Evolutionary conservation across 2,797 vertebrate species (phyloP), one percentile per base, ranked within the genome.

Genomic region (Helicolenus hilgendorfi): DNA sequence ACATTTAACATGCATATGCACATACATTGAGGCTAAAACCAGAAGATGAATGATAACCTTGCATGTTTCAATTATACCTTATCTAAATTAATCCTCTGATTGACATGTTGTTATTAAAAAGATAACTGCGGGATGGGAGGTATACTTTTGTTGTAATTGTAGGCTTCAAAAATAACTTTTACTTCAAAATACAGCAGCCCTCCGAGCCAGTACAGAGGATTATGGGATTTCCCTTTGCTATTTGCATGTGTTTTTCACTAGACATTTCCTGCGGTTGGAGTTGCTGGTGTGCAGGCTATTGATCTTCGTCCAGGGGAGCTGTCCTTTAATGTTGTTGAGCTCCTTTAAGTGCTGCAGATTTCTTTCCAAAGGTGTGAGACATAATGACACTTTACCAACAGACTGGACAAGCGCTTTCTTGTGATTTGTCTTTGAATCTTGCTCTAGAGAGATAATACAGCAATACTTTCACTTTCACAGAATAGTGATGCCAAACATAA

Each of bases 181-280:
- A 45, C 41, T 45, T 45, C 41, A 18, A 45, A 45, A 45, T 45
- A 18, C 41, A 45, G 58, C 73, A 73, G 26, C 9, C 0, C 5
- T 38, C 31, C 14, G 5, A 79, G 29, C 45, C 78, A 63, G 26
- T 62, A 26, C 67, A 41, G 63, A 68, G 49, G 68, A 90, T 86
- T 49, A 69, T 36, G n/a, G 55, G 41, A 60, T 84, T 69, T 79
- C 11, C 77, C 8, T 68, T 70, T 79, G 11, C 56, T 60, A 55
- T 81, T 81, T 83, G 67, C 27, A 59, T 55, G 49, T 68, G 58
- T 59, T 70, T 76, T 88, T 79, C 36, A 77, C 8, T 18, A 20
- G 29, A 56, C 26, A 45, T 36, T 62, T 77, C 27, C 45, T 55
- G 56, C 15, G 60, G 68, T 55, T 73, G 15, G 9, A 69, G 20